A percentile compares a stretch with the other conserved stretches of the same genome.
These are phyloP conservation scores for Tympanuchus pallidicinctus DNA, from an alignment of 2,113 vertebrate species.

Conservation along the genomic window DNA sequence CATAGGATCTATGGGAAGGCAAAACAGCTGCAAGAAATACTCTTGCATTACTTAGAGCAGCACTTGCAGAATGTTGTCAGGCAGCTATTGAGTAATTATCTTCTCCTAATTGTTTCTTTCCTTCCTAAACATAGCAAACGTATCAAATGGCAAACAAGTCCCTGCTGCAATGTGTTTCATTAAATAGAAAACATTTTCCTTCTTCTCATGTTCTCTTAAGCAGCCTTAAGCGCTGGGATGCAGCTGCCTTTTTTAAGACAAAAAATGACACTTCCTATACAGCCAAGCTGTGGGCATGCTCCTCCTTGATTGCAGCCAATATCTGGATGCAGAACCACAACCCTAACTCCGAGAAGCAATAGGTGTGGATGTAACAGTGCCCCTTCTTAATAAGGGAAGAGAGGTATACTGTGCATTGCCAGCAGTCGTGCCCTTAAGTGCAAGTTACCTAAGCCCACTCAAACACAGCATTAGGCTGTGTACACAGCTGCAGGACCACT, in stretches of 20 bases:
- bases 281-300: not conserved
- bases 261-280: not conserved
- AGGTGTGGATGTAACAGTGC: not conserved
- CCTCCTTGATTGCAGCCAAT: not conserved
- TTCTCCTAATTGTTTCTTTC: not conserved
- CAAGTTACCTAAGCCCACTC: not conserved
- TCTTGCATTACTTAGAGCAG: not conserved
- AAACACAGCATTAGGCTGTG: accelerated
- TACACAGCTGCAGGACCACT: not conserved
- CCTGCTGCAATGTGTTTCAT: not conserved
- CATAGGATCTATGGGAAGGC: not conserved
- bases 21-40: not conserved
- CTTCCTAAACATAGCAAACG: not conserved
- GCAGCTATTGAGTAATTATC: not conserved
- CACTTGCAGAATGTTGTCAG: not conserved
- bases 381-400: not conserved
- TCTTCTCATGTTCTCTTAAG: not conserved
- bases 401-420: not conserved
- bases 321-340: not conserved
- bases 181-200: not conserved
- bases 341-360: not conserved
- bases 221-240: accelerated
- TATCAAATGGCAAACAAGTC: not conserved
- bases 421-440: not conserved
- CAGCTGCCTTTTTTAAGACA: not conserved